Evolutionary conservation across 2,888 invertebrate genomes (phyloP).

Genomic region (Synergus laeviventris): DNA sequence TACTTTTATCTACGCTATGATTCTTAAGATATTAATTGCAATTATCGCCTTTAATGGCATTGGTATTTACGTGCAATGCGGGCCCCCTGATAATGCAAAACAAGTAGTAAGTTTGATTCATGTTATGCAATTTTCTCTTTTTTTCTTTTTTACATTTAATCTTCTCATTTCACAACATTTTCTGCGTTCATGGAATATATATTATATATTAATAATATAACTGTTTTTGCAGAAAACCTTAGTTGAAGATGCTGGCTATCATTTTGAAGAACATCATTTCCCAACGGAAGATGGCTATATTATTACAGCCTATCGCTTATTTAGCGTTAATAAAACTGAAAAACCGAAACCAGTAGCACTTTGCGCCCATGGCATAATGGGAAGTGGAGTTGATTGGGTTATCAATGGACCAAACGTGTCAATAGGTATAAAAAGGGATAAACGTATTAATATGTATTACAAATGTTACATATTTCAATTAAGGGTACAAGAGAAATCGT

Average conservation of each 20-base stretch:
- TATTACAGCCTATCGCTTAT: not conserved
- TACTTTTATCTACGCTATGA: too few species aligned
- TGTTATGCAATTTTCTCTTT: too few species aligned
- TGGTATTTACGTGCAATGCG: too few species aligned
- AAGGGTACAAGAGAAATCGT: too few species aligned
- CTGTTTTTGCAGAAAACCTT: not conserved
- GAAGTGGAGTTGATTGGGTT: constrained; percentile 1
- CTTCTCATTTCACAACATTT: too few species aligned
- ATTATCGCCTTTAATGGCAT: too few species aligned
- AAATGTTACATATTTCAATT: not conserved
- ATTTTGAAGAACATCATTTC: not conserved
- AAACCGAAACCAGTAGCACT: not conserved
- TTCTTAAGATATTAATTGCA: too few species aligned
- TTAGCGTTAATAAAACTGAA: not conserved
- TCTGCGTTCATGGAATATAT: too few species aligned
- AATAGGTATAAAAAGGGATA: not conserved
- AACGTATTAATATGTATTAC: not conserved
- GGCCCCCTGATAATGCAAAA: too few species aligned
- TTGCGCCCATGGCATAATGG: not conserved
- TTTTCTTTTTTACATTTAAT: too few species aligned
- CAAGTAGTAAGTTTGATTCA: too few species aligned
- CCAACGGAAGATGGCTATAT: not conserved
- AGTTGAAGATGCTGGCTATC: not conserved
- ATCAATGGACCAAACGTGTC: not conserved
- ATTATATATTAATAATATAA: not conserved